phyloP scores from a whole-genome alignment of 2,888 invertebrate genomes.

The Andrena bicolor region DNA sequence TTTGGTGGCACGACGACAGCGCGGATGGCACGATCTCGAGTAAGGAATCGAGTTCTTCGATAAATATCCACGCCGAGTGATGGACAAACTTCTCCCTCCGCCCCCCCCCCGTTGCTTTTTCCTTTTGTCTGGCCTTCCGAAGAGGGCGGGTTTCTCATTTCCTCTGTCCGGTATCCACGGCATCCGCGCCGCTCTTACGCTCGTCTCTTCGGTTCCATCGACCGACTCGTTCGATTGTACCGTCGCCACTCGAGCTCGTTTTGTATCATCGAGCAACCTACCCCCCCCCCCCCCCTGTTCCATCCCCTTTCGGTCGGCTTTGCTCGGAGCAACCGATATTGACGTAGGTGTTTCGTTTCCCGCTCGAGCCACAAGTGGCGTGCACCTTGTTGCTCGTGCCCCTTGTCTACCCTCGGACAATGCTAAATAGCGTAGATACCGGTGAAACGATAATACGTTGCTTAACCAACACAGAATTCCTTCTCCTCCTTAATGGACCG shows the following conservation, averaged over 20 bases:
- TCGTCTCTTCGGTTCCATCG: slow-evolving; percentile 55
- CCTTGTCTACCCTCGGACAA: slow-evolving; percentile 42
- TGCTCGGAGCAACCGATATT: slow-evolving; percentile 52
- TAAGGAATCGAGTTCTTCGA: slow-evolving; percentile 61
- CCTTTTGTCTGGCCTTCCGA: slow-evolving; percentile 66
- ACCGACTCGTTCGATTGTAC: slow-evolving; percentile 70
- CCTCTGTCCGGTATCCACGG: slow-evolving; percentile 64
- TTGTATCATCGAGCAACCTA: slow-evolving; percentile 55
- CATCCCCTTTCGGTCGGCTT: slow-evolving; percentile 39
- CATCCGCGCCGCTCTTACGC: slow-evolving; percentile 63
- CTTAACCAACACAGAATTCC: neutral
- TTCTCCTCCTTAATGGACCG: neutral
- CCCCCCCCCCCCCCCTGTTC: slow-evolving; percentile 18
- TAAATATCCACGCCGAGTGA: slow-evolving; percentile 67
- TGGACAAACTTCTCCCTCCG: slow-evolving; percentile 58
- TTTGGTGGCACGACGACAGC: slow-evolving; percentile 38
- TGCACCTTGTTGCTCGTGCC: slow-evolving; percentile 65
- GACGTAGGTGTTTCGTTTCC: slow-evolving; percentile 65
- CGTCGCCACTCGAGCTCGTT: slow-evolving; percentile 61
- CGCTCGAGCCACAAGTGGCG: slow-evolving; percentile 68
- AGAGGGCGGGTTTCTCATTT: slow-evolving; percentile 76
- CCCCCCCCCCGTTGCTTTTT: slow-evolving; percentile 45
- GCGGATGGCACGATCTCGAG: slow-evolving; percentile 31
- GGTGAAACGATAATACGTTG: slow-evolving; percentile 13
- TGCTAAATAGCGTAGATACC: slow-evolving; percentile 17